Conservation (phyloP, 2,888 invertebrate genomes). For the Chrysolina americana region DNA sequence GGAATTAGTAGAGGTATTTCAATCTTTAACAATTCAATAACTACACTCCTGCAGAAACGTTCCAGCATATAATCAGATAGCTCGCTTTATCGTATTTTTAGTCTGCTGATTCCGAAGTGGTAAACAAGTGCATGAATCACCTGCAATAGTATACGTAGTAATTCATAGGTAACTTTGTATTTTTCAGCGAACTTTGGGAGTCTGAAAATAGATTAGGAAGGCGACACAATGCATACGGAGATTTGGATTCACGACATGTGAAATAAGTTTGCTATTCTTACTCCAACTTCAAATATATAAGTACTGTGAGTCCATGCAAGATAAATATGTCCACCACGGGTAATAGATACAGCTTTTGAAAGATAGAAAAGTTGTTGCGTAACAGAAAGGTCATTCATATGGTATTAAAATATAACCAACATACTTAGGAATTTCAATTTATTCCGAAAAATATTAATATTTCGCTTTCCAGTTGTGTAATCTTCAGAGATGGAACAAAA, state of each 20-base stretch:
- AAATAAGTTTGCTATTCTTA: not conserved
- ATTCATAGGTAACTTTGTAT: conserved; percentile 15
- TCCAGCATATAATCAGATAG: not conserved
- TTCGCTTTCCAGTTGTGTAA: too few relatives aligned
- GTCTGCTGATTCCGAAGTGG: not conserved
- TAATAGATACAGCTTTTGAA: not conserved
- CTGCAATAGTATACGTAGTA: conserved; percentile 14
- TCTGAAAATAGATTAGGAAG: conserved; percentile 13
- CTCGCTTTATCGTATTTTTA: not conserved
- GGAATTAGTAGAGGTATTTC: too few relatives aligned
- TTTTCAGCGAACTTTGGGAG: conserved; percentile 2
- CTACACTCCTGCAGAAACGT: not conserved
- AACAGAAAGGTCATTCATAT: too few relatives aligned
- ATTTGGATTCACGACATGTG: not conserved
- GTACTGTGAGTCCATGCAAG: too few relatives aligned
- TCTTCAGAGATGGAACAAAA: too few relatives aligned
- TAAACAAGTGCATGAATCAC: conserved; percentile 19
- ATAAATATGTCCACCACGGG: not conserved
- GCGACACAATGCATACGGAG: not conserved
- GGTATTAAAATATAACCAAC: too few relatives aligned
- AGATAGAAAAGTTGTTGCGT: not conserved
- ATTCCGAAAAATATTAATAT: too few relatives aligned
- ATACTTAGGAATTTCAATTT: too few relatives aligned
- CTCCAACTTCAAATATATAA: not conserved
- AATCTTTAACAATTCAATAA: too few relatives aligned